Percentiles rank a stretch among this genome's conserved stretches.
These are phyloP conservation scores for Patella caerulea DNA, from an alignment of 2,888 invertebrate species.

Conservation along the genomic window DNA sequence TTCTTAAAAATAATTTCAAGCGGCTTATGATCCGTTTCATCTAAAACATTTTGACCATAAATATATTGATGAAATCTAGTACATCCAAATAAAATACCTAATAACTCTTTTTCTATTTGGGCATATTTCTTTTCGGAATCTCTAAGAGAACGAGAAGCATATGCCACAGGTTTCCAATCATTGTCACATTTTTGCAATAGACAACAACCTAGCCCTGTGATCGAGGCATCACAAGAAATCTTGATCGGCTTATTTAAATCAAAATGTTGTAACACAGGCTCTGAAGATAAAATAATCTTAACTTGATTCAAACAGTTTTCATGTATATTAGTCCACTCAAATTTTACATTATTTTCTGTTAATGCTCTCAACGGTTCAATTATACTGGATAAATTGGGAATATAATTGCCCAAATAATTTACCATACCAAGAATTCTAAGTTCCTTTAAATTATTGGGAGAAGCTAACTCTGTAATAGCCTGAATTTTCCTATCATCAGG, in stretches of 20 bases:
- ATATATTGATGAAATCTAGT: neutral
- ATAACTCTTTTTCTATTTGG: neutral
- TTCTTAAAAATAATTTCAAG: neutral
- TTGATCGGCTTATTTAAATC: constrained; percentile 1
- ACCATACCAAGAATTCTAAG: neutral
- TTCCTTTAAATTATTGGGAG: neutral
- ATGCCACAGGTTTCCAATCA: neutral
- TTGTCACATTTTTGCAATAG: neutral
- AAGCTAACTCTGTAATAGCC: neutral
- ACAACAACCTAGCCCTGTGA: neutral
- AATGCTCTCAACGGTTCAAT: neutral
- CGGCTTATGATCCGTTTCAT: neutral
- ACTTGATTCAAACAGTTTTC: neutral
- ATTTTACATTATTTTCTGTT: neutral
- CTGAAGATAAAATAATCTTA: neutral
- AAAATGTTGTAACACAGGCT: neutral
- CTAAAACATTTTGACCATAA: neutral
- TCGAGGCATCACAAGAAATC: neutral
- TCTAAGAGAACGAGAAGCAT: neutral
- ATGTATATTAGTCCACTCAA: constrained; percentile 4
- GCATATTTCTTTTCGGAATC: neutral
- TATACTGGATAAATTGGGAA: neutral
- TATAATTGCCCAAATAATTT: constrained; percentile 1
- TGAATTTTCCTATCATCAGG: neutral
- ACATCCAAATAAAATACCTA: constrained; percentile 4